Base-by-base conservation (phyloP, 2,113 vertebrate genomes). In the Syngnathus typhle region DNA sequence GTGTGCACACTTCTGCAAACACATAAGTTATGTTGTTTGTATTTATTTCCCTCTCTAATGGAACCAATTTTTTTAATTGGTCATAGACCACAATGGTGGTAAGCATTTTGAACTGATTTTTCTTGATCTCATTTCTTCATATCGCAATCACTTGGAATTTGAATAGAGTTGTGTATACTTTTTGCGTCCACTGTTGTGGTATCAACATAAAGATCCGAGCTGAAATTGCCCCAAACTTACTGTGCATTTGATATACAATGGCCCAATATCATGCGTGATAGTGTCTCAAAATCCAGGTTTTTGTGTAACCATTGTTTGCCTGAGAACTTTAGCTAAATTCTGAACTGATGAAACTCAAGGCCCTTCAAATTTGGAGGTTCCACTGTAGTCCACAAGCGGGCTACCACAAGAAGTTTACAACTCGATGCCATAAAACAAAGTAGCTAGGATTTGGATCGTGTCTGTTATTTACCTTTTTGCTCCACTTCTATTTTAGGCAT, bases 401-500 rank as follows among this genome's bases (percentile, higher is more conserved):
- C 90, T 89, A 92, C 91, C 90, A 91, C 88, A 90, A 92, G 92
- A 92, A 93, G 91, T 93, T 93, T 88, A 91, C 86, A 98, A 94
- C 94, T 93, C 95, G 94, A 96, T 95, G 94, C 92, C 95, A 98
- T 95, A 97, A 88, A 94, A 96, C 94, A 96, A 62, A 93, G 94
- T 95, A 95, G 93, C 95, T 96, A 93, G 93, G 88, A 91, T 93
- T 95, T 92, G 91, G 94, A 92, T 94, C 91, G 93, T 93, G 88
- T 93, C 93, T 89, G 81, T 96, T 96, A 98, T 98, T 99, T 99
- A 99, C 97, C 97, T 99, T 99, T 99, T 98, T 99, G 97, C 92
- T 99, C 97, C 97, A 99, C 97, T 99, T 99, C 97, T 99, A 99
- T 99, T 99, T 99, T 98, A 96, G 95, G 97, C 96, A 94, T 99